These are phyloP conservation scores for Ivindomyrus marchei DNA, from an alignment of 2,113 vertebrate genomes.

Conservation along the genomic window DNA sequence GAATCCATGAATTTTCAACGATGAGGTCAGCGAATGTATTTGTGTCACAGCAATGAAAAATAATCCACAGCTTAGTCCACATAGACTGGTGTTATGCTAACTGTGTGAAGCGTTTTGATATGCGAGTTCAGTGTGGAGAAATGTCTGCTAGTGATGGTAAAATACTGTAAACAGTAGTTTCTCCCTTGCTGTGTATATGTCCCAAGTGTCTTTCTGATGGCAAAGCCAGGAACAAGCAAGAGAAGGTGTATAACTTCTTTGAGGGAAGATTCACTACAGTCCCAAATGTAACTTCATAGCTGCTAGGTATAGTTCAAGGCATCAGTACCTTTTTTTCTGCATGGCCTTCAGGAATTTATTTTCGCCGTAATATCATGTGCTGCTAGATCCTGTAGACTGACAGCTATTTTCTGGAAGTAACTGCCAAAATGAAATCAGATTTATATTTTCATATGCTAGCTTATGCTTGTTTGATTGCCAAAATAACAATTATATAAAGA, in stretches of 20 bases:
- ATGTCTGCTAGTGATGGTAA: neutral
- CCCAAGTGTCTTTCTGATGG: neutral
- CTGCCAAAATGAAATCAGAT: neutral
- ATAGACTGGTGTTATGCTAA: neutral
- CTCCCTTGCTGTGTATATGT: neutral
- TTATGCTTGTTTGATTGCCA: neutral
- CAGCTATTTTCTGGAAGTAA: neutral
- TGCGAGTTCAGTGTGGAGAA: neutral
- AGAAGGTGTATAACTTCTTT: neutral
- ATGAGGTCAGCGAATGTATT: neutral
- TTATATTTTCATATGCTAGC: neutral
- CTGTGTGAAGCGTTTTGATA: neutral
- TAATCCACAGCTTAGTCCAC: neutral
- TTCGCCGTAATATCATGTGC: neutral
- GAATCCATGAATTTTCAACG: neutral
- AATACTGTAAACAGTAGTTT: neutral
- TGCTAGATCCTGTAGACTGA: neutral
- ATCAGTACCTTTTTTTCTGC: neutral
- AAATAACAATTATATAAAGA: neutral
- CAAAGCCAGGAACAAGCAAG: neutral
- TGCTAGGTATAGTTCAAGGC: neutral
- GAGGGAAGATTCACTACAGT: neutral
- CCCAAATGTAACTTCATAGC: neutral
- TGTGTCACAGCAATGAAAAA: neutral
- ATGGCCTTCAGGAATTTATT: neutral